Base-by-base conservation (phyloP, 2,888 invertebrate genomes). In the Eurytoma adleriae region DNA sequence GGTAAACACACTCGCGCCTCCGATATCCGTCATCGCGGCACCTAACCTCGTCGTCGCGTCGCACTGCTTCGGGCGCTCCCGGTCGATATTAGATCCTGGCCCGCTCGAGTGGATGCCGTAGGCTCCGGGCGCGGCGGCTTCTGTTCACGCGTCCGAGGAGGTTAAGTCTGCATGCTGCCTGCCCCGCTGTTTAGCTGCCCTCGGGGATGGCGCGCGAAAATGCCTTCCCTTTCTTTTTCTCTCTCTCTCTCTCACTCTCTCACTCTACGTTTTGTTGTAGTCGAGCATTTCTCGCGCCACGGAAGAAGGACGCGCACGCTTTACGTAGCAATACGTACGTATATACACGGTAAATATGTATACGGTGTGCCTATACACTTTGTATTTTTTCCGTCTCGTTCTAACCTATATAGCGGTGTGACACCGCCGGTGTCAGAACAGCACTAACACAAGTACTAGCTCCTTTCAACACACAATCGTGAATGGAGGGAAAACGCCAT, bases 1-100 rank as follows among this genome's bases (percentile, higher is more conserved):
- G 85, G 88, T 88, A 88, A 88, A 88, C 86, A 89, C 86, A 27
- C 84, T 83, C 4, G 85, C 83, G 83, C 84, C 85, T 20, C 72
- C 61, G 72, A 71, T 67, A 20, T 88, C 86, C 83, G 88, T 87
- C 88, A 88, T 88, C 81, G 73, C 56, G 14, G 13, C 10, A 12
- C 50, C 52, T 27, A 27, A n/a, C 52, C 24, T 40, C 20, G 24
- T 16, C 24, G 20, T 1, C 48, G n/a, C 14, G 4, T 5, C 20
- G 20, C 13, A 2, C n/a, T n/a, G 20, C 56, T 54, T 24, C 4
- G 13, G 27, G 64, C 27, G 30, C 12, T 3, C 18, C 40, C 40
- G 40, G 40, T 7, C 40, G 10, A 40, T 40, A 10, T 40, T 40
- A 0, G 7, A 40, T 24, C 40, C 40, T 40, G 40, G 10, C 10